Evolutionary conservation across 2,113 vertebrate genomes (phyloP).

Genomic region (Mungos mungo): DNA sequence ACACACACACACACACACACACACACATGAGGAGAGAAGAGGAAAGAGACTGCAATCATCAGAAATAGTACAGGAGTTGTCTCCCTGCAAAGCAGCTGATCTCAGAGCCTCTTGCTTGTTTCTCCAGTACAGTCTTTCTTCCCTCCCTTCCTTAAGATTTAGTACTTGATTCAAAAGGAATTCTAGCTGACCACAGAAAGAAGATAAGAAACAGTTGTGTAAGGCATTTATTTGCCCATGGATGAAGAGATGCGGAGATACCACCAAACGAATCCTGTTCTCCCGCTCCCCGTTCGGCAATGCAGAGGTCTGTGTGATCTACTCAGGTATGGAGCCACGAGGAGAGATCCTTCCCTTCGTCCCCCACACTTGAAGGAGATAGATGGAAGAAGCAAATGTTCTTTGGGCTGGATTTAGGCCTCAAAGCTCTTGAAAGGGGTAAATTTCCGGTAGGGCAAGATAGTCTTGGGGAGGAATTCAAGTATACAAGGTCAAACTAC

Average conservation of each 20-base stretch:
- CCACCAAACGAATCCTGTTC: background rate
- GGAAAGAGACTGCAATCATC: background rate
- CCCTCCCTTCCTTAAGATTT: background rate
- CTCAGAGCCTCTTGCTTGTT: background rate
- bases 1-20: no score
- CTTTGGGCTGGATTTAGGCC: background rate
- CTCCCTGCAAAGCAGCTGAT: background rate
- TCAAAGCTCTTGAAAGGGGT: slow-evolving; percentile 14
- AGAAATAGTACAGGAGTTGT: background rate
- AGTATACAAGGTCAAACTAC: slow-evolving; percentile 55
- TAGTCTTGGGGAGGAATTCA: slow-evolving; percentile 56
- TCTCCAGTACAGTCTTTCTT: background rate
- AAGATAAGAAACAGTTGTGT: background rate
- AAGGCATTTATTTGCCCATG: background rate
- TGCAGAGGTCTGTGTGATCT: background rate
- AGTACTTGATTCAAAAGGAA: slow-evolving; percentile 16
- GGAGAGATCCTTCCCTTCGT: background rate
- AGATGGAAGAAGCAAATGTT: background rate
- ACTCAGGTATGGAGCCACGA: rapidly evolving
- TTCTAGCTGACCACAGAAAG: background rate
- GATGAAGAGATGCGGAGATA: background rate
- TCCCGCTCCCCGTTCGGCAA: background rate
- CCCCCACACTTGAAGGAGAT: background rate
- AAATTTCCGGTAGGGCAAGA: slow-evolving; percentile 26
- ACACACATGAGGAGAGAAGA: background rate